These are phyloP conservation scores for Eupithecia vulgata DNA, from an alignment of 2,888 invertebrate species.

Conservation along the genomic window DNA sequence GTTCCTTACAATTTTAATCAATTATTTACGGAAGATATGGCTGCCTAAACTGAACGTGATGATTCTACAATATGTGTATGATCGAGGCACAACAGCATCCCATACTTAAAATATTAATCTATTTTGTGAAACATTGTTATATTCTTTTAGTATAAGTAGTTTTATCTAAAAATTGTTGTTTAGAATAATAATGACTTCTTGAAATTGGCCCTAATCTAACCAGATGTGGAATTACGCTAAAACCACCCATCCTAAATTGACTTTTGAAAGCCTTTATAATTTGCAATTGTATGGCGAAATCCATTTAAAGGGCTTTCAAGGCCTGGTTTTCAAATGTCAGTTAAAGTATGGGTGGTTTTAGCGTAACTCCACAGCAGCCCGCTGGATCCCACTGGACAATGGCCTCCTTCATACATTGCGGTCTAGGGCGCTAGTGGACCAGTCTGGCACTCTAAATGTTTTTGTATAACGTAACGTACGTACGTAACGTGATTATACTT, in stretches of 20 bases:
- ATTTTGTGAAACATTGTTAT: background rate
- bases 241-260: too few relatives aligned
- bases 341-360: too few relatives aligned
- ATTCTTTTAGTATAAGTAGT: background rate
- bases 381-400: background rate
- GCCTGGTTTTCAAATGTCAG: too few relatives aligned
- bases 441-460: background rate
- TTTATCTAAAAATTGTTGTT: background rate
- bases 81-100: background rate
- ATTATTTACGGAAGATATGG: background rate
- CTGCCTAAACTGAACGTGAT: background rate
- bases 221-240: too few relatives aligned
- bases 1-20: background rate
- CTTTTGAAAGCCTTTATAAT: too few relatives aligned
- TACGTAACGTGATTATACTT: too few relatives aligned
- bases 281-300: too few relatives aligned
- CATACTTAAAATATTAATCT: background rate
- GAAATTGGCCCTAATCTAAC: background rate
- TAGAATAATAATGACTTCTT: background rate
- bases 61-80: background rate
- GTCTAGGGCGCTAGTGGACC: background rate
- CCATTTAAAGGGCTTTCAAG: too few relatives aligned
- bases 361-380: background rate
- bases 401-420: background rate
- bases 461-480: too few relatives aligned